phyloP scores from a whole-genome alignment of 1,140 invertebrate genomes.

The Hydropsyche tenuis region DNA sequence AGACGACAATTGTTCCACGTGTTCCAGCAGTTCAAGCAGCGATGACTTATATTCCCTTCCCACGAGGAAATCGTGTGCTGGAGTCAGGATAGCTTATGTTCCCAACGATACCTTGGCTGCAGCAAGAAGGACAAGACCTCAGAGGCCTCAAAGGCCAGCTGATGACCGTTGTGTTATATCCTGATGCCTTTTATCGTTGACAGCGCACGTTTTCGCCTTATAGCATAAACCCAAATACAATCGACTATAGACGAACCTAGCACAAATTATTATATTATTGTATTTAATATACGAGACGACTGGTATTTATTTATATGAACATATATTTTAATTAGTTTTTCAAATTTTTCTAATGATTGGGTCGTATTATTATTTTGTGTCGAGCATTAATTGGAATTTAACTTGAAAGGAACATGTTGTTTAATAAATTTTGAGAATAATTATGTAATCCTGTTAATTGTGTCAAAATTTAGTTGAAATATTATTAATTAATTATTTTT shows the following conservation, averaged over 20 bases:
- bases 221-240: conserved; percentile 45
- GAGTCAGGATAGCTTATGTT: conserved; percentile 87
- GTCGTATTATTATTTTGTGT: too few species aligned
- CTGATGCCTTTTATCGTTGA: conserved; percentile 61
- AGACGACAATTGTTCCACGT: conserved; percentile 84
- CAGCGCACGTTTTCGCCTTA: conserved; percentile 35
- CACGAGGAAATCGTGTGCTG: conserved; percentile 80
- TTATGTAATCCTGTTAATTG: too few species aligned
- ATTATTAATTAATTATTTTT: neutral
- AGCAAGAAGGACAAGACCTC: conserved; percentile 70
- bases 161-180: conserved; percentile 77
- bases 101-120: conserved; percentile 86
- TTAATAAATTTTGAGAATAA: too few species aligned
- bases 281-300: conserved; percentile 25
- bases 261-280: conserved; percentile 27
- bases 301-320: conserved; percentile 31
- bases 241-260: conserved; percentile 25
- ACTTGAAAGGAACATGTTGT: too few species aligned
- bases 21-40: conserved; percentile 84
- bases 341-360: neutral
- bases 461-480: too few species aligned
- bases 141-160: conserved; percentile 51
- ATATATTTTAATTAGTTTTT: neutral
- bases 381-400: too few species aligned
- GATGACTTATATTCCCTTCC: conserved; percentile 83